Percentiles rank a stretch among this genome's conserved stretches.
Conservation (phyloP, 2,113 vertebrate genomes). For the Ailuropoda melanoleuca region DNA sequence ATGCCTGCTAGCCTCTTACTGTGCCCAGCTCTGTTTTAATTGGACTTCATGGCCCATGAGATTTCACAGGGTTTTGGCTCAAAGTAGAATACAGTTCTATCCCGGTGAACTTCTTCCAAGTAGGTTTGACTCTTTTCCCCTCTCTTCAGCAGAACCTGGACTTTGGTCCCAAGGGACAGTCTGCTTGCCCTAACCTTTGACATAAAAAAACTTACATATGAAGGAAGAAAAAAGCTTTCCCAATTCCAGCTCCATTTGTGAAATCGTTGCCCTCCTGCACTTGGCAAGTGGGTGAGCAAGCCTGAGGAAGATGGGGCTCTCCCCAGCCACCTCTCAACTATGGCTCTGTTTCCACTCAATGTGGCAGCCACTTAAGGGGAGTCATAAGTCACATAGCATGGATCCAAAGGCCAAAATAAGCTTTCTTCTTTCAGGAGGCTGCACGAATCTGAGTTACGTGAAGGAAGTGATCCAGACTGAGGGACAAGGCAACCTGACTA, state of each 20-base stretch:
- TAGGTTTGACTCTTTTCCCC: slow-evolving; percentile 28
- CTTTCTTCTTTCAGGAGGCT: slow-evolving; percentile 11
- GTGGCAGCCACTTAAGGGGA: neutral
- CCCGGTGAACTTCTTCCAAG: slow-evolving; percentile 68
- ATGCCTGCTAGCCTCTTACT: slow-evolving; percentile 81
- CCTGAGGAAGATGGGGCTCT: neutral
- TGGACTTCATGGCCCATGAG: slow-evolving; percentile 81
- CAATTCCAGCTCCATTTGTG: neutral
- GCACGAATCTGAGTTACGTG: neutral
- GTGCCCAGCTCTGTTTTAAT: slow-evolving; percentile 81
- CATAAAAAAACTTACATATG: neutral
- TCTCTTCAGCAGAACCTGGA: neutral
- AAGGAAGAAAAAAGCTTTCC: neutral
- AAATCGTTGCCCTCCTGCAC: neutral
- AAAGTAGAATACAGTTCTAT: slow-evolving; percentile 68
- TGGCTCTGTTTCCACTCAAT: neutral
- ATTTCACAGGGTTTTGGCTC: slow-evolving; percentile 79
- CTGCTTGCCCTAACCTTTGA: neutral
- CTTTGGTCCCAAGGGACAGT: neutral
- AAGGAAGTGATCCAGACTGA: neutral
- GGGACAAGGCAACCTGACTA: neutral
- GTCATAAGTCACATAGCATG: neutral
- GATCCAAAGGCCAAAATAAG: neutral
- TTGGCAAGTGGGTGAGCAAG: neutral
- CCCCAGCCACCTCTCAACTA: neutral